Evolutionary conservation across 2,888 invertebrate genomes (phyloP).

Genomic region (Sussaba pulchella): DNA sequence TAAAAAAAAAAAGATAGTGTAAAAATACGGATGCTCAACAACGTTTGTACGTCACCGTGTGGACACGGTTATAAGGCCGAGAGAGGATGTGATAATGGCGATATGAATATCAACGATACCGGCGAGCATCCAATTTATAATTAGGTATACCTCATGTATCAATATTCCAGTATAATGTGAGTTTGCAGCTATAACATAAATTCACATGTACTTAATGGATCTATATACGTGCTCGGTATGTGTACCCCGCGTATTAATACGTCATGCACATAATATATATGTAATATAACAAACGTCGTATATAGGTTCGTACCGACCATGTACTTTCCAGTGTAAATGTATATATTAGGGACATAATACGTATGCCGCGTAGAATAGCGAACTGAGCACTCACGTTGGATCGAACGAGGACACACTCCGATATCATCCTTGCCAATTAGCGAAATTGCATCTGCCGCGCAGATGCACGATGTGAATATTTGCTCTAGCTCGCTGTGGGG

Average conservation of each 20-base stretch:
- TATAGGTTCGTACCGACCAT: neutral
- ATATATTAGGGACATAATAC: conserved; percentile 25
- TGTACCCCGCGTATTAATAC: conserved; percentile 20
- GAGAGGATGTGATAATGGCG: conserved; percentile 10
- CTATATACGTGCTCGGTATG: conserved; percentile 10
- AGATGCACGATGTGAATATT: conserved; percentile 26
- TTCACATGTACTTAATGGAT: conserved; percentile 38
- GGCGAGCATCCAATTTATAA: conserved; percentile 39
- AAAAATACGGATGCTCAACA: conserved; percentile 13
- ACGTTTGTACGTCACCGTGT: conserved; percentile 11
- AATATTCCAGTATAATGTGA: conserved; percentile 31
- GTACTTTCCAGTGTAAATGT: conserved; percentile 13
- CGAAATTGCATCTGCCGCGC: conserved; percentile 70
- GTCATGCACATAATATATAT: too few species aligned
- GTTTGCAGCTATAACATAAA: conserved; percentile 19
- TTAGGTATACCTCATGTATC: conserved; percentile 35
- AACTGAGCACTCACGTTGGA: conserved; percentile 4
- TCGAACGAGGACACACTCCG: conserved; percentile 41
- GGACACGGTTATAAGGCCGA: conserved; percentile 1
- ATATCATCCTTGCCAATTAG: conserved; percentile 76
- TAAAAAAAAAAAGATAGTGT: conserved; percentile 25
- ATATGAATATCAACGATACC: conserved; percentile 13
- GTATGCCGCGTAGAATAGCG: conserved; percentile 15
- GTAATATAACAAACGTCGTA: conserved; percentile 1
- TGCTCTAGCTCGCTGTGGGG: neutral